Conservation (phyloP, 1,140 invertebrate genomes). For the Drosophila tsacasi region DNA sequence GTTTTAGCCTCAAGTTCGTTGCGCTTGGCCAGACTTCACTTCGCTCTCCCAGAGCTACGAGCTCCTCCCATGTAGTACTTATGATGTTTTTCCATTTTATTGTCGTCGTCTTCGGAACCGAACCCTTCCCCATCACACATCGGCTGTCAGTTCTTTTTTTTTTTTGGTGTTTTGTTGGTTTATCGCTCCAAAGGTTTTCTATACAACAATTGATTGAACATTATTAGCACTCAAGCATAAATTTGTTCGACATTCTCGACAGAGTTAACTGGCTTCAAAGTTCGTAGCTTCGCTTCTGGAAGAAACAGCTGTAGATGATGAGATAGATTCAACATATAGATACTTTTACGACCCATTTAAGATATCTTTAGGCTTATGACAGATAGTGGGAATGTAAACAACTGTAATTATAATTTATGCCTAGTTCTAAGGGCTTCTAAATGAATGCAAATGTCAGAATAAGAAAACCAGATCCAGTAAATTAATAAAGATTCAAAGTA, state of each 20-base stretch:
- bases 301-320: slow-evolving; percentile 24
- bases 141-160: slow-evolving; percentile 58
- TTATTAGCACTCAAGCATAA: slow-evolving; percentile 82
- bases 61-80: slow-evolving; percentile 54
- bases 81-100: slow-evolving; percentile 79
- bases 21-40: slow-evolving; percentile 66
- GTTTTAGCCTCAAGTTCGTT: slow-evolving; percentile 79
- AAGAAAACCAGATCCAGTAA: background rate
- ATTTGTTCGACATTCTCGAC: slow-evolving; percentile 63
- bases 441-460: background rate
- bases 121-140: slow-evolving; percentile 29
- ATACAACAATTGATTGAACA: slow-evolving; percentile 79
- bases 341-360: slow-evolving; percentile 4
- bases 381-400: background rate
- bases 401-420: no score
- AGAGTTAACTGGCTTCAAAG: slow-evolving; percentile 35
- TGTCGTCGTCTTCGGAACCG: slow-evolving; percentile 51
- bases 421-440: background rate
- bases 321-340: slow-evolving; percentile 9
- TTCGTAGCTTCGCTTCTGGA: slow-evolving; percentile 5
- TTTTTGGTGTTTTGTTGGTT: slow-evolving; percentile 66
- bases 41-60: background rate
- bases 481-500: background rate
- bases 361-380: background rate
- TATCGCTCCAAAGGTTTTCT: slow-evolving; percentile 74